Evolutionary conservation across 2,113 vertebrate species (phyloP), one percentile per base, ranked within the genome.

Genomic region (Accipiter cooperii): DNA sequence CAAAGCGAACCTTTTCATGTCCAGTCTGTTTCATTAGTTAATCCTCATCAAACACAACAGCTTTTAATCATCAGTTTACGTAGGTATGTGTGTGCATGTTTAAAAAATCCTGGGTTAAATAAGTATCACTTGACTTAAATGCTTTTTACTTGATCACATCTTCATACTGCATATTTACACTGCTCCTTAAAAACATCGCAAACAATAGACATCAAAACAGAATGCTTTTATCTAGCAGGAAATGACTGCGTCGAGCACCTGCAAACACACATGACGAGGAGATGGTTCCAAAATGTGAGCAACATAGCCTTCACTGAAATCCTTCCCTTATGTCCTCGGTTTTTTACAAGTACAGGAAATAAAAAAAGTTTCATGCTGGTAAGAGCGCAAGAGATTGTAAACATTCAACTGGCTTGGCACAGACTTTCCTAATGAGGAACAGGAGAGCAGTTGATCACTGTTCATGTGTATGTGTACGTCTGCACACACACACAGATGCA

Each of bases 141-240:
- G 22, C 36, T 84, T 94, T 87, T 94, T 25, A 8, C 40, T 71
- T 87, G 52, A 51, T 88, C 26, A 12, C 7, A 17, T 91, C 65
- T 89, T 89, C 44, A 8, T 82, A 12, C 51, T 71, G 65, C 12
- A 2, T 79, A 34, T 87, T 94, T 96, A 40, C 29, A 13, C 31
- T 57, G 11, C 52, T 82, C 81, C 47, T 82, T 89, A 68, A 78
- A 91, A 92, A 44, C 10, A 2, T 55, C 74, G 64, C 69, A 52
- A n/a, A 54, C 2, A 11, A 55, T n/a, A 38, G 68, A 54, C 77
- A 89, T 70, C 38, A 63, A 58, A 85, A 7, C 2, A 19, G 92
- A 95, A 68, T 60, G 73, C 77, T 84, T 94, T 84, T 60, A 82
- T 93, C 65, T 79, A 31, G 42, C 77, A 82, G 94, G 93, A 96